A percentile compares a stretch with the other conserved stretches of the same genome.
These are phyloP conservation scores for Coilia nasus DNA, from an alignment of 2,797 vertebrate species.

Conservation along the genomic window DNA sequence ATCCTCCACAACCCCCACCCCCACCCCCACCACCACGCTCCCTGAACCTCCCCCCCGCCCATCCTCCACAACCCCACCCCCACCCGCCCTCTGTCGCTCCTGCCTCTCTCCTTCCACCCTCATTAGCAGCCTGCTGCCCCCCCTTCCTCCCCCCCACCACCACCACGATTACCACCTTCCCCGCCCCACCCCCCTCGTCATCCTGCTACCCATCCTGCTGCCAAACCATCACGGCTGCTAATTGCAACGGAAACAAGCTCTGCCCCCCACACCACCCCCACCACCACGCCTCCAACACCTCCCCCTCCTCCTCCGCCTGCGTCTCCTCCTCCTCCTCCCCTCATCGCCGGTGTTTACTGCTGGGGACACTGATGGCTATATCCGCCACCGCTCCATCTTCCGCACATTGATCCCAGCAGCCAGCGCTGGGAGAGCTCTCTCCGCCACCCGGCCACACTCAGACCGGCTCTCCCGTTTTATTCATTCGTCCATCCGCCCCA, in stretches of 20 bases:
- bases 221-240: constrained; percentile 23
- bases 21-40: too few species aligned
- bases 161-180: not conserved
- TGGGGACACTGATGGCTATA: not conserved
- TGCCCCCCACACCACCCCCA: not conserved
- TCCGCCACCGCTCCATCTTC: constrained; percentile 4
- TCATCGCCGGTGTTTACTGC: not conserved
- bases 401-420: constrained; percentile 9
- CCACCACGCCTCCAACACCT: not conserved
- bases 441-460: not conserved
- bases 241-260: constrained; percentile 27
- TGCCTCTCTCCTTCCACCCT: constrained; percentile 14
- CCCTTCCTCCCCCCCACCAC: not conserved
- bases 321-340: not conserved
- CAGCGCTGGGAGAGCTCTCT: not conserved
- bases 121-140: constrained; percentile 2
- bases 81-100: constrained; percentile 5
- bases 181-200: constrained; percentile 2
- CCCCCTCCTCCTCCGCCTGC: not conserved
- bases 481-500: not conserved
- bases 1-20: not conserved
- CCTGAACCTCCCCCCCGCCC: too few species aligned
- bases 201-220: constrained; percentile 26
- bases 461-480: not conserved
- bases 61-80: not conserved